Base-by-base conservation (phyloP, 1,140 invertebrate genomes). In the Notospermus geniculatus region DNA sequence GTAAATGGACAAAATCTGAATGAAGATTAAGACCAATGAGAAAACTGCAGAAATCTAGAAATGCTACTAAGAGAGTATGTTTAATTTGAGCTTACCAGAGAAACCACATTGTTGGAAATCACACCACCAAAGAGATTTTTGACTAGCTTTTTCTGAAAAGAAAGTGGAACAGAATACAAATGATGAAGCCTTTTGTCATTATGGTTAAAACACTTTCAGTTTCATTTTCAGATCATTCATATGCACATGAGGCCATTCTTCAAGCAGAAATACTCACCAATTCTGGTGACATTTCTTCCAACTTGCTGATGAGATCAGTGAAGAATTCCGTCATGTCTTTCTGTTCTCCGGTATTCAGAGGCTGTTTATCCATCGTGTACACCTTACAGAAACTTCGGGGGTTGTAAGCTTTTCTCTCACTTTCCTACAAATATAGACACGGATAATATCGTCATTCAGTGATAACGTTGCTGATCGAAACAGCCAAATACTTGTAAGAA, bases 301-400 rank as follows among this genome's bases (percentile, higher is more conserved):
- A 77, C 77, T 97, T 97, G 5, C 91, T 93, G 9, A 97, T 93
- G 0, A 97, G 85, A 82, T 97, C 93, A 45, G 95, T 97, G 71
- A 97, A 97, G 81, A 97, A 97, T 80, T 97, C 95, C 0, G 93
- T 93, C 95, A 97, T 97, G 74, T 97, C 95, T 76, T 97, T 97
- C 77, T 97, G 95, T 79, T 97, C 95, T 0, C 92, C 93, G 0
- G 93, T 97, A 77, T 97, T 97, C 2, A 97, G 81, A 0, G 92
- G 92, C 74, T 95, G 92, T 63, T 78, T 76, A 75, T 97, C 93
- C 94, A 97, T 97, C 36, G 92, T 93, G 78, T 97, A 97, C 0
- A 94, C 92, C 72, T 95, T 92, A 81, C 95, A 97, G 75, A 97
- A 97, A 67, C 91, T 93, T 19, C 91, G 84, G 0, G 94, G 94